phyloP scores from a whole-genome alignment of 2,888 invertebrate species.

The Melanargia galathea region DNA sequence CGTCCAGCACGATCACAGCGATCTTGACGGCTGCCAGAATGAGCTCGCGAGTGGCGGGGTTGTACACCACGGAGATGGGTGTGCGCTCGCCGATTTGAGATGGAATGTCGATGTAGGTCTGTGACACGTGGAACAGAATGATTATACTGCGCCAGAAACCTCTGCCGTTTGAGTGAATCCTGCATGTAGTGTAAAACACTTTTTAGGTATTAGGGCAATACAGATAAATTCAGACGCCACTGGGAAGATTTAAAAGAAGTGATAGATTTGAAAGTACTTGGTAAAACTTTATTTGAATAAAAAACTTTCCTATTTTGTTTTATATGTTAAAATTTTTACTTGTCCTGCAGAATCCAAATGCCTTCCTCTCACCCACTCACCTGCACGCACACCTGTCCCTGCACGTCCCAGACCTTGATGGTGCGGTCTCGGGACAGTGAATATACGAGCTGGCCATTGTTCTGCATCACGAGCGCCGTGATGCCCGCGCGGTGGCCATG shows the following conservation, averaged over 20 bases:
- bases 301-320: too few species aligned
- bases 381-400: conserved; percentile 85
- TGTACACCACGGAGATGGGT: conserved; percentile 84
- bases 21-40: conserved; percentile 85
- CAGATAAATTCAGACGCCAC: too few species aligned
- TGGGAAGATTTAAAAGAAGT: too few species aligned
- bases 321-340: too few species aligned
- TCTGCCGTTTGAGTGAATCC: too few species aligned
- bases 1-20: conserved; percentile 84
- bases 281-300: too few species aligned
- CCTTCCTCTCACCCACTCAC: conserved; percentile 50
- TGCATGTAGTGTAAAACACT: too few species aligned
- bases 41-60: conserved; percentile 84
- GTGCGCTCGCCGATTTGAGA: conserved; percentile 83
- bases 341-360: too few species aligned
- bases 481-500: conserved; percentile 87
- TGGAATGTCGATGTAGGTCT: conserved; percentile 86
- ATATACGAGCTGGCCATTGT: conserved; percentile 84
- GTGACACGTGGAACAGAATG: conserved; percentile 31
- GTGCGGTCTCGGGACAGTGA: conserved; percentile 87
- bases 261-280: too few species aligned
- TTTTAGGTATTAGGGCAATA: too few species aligned
- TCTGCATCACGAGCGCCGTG: conserved; percentile 85
- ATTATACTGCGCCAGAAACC: not conserved
- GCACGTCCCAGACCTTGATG: conserved; percentile 90